A percentile compares a stretch with the other conserved stretches of the same genome.
phyloP scores from a whole-genome alignment of 2,113 vertebrate species.

The Protomyctophum bolini region DNA sequence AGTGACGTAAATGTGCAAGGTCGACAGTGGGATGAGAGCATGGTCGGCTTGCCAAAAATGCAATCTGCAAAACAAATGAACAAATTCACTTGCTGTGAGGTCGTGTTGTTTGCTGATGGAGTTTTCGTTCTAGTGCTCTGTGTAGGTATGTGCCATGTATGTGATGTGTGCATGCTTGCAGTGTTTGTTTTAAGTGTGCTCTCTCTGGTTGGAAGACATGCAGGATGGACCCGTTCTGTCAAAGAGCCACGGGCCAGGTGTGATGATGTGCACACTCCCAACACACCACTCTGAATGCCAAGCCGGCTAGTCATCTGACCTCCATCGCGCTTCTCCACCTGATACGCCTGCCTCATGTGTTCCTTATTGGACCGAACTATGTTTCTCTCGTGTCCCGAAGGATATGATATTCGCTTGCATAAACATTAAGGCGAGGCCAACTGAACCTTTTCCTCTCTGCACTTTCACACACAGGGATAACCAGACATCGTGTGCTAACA shows the following conservation, averaged over 20 bases:
- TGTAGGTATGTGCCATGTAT: slow-evolving; percentile 6
- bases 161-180: slow-evolving; percentile 9
- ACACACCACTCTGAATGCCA: slow-evolving; percentile 18
- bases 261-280: slow-evolving; percentile 27
- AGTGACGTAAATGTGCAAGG: not conserved
- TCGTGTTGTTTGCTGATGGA: not conserved
- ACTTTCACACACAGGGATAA: slow-evolving; percentile 6
- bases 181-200: no score
- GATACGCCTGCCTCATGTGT: not conserved
- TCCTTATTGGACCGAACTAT: not conserved
- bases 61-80: not conserved
- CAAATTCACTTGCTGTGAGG: not conserved
- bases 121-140: not conserved
- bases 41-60: not conserved
- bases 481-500: not conserved
- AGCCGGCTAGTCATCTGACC: slow-evolving; percentile 17
- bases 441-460: not conserved
- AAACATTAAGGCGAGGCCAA: not conserved
- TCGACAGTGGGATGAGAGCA: not conserved
- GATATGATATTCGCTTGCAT: not conserved
- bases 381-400: not conserved
- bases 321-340: slow-evolving; percentile 14
- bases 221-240: slow-evolving; percentile 68
- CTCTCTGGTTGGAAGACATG: slow-evolving; percentile 15
- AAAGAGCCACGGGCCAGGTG: slow-evolving; percentile 47